phyloP scores from a whole-genome alignment of 2,888 invertebrate genomes.

The Lycaena phlaeas region DNA sequence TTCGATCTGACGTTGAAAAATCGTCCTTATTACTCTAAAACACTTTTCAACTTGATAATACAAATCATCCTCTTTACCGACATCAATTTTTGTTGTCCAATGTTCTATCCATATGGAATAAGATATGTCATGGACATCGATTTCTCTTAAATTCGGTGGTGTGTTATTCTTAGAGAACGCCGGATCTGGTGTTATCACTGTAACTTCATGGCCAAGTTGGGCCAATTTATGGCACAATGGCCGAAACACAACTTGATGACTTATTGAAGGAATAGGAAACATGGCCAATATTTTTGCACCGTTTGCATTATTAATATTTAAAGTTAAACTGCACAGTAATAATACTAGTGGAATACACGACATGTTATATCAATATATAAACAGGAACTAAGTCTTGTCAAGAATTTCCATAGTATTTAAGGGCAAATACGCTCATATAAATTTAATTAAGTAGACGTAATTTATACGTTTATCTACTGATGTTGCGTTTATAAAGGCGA shows the following conservation, averaged over 20 bases:
- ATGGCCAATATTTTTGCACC: slow-evolving; percentile 33
- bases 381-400: too few relatives aligned
- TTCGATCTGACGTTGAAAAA: slow-evolving; percentile 22
- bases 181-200: slow-evolving; percentile 36
- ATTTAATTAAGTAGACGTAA: too few relatives aligned
- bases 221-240: slow-evolving; percentile 33
- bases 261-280: slow-evolving; percentile 37
- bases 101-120: slow-evolving; percentile 21
- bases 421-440: too few relatives aligned
- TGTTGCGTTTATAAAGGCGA: too few relatives aligned
- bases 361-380: too few relatives aligned
- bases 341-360: too few relatives aligned
- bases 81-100: not conserved
- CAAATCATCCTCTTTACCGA: slow-evolving; percentile 7
- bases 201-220: slow-evolving; percentile 39
- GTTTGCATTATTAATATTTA: too few relatives aligned
- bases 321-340: too few relatives aligned
- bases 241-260: slow-evolving; percentile 28
- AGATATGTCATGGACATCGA: slow-evolving; percentile 32
- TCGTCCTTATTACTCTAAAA: not conserved
- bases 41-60: slow-evolving; percentile 3
- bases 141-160: slow-evolving; percentile 32
- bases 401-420: too few relatives aligned
- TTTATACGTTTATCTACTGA: too few relatives aligned
- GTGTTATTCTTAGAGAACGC: slow-evolving; percentile 27